These are phyloP conservation scores for Xiphophorus birchmanni DNA, from an alignment of 2,797 vertebrate species.

Conservation along the genomic window DNA sequence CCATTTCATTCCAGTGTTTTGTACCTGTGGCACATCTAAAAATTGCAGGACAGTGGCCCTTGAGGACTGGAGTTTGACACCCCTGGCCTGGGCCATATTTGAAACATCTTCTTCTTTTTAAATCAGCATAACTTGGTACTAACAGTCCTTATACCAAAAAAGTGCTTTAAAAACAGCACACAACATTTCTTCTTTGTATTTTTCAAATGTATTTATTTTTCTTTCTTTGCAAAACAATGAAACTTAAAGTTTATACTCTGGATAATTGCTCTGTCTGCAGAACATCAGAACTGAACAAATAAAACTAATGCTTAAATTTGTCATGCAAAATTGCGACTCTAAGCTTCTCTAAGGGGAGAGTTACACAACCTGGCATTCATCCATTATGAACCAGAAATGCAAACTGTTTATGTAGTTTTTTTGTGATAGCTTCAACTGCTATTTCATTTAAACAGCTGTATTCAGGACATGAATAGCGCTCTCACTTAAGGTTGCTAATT, in stretches of 20 bases:
- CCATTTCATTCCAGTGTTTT: no score
- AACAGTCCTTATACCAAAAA: neutral
- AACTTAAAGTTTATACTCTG: neutral
- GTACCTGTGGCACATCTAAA: no score
- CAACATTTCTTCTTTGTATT: neutral
- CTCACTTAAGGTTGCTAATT: slow-evolving; percentile 19
- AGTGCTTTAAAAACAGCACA: neutral
- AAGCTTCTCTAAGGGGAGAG: neutral
- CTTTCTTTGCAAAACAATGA: neutral
- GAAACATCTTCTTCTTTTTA: neutral
- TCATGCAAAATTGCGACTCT: neutral
- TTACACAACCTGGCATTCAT: neutral
- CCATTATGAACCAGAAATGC: neutral
- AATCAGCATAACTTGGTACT: neutral
- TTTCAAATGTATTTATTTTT: neutral
- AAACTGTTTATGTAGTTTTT: neutral
- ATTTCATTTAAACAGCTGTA: neutral
- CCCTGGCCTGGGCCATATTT: neutral
- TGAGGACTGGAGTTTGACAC: no score
- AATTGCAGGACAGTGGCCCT: no score
- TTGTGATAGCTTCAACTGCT: neutral
- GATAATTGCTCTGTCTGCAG: neutral
- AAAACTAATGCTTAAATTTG: neutral
- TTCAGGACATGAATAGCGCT: slow-evolving; percentile 9
- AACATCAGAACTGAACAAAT: neutral